These are phyloP conservation scores for Diogma glabrata DNA, from an alignment of 2,888 invertebrate genomes.

Conservation along the genomic window DNA sequence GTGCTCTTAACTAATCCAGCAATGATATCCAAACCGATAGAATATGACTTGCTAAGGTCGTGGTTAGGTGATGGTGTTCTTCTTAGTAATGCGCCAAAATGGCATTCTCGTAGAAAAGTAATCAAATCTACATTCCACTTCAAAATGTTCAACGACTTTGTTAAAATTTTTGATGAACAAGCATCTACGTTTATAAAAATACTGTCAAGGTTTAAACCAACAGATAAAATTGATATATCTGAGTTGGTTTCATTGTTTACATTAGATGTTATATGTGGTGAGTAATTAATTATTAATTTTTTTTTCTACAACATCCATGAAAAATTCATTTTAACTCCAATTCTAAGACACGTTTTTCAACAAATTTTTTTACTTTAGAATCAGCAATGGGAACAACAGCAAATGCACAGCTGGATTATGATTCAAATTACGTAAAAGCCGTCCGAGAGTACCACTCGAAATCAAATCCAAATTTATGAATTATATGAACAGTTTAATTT, in stretches of 20 bases:
- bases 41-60: constrained; percentile 26
- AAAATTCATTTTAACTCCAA: too few species aligned
- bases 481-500: constrained; percentile 25
- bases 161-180: constrained; percentile 56
- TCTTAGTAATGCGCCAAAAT: constrained; percentile 37
- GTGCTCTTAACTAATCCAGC: constrained; percentile 26
- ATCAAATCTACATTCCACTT: constrained; percentile 72
- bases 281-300: too few species aligned
- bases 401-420: constrained; percentile 49
- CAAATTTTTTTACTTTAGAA: too few species aligned
- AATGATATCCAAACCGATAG: constrained; percentile 25
- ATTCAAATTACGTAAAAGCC: constrained; percentile 55
- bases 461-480: constrained; percentile 42
- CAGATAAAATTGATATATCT: constrained; percentile 43
- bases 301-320: too few species aligned
- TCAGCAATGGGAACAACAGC: constrained; percentile 70
- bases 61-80: constrained; percentile 32
- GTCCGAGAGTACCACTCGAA: too few species aligned
- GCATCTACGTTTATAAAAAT: constrained; percentile 44
- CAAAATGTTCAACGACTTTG: constrained; percentile 59
- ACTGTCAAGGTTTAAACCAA: constrained; percentile 36
- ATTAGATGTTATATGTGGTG: constrained; percentile 50
- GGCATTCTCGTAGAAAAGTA: constrained; percentile 56
- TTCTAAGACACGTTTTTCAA: too few species aligned
- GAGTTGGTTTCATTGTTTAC: constrained; percentile 46